Conservation (phyloP, 2,797 vertebrate genomes). For the Oophaga sylvatica region DNA sequence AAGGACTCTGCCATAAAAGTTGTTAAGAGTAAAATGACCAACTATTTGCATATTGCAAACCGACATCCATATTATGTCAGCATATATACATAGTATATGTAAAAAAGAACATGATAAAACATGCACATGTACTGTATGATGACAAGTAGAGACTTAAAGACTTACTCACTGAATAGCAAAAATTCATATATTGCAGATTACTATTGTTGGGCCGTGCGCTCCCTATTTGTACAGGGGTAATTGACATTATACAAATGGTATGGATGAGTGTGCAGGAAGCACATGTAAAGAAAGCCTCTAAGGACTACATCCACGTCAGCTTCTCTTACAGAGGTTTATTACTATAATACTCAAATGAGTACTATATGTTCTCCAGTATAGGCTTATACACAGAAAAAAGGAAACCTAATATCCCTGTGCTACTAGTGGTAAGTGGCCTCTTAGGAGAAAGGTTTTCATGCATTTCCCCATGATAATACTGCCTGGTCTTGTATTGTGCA, state of each 20-base stretch:
- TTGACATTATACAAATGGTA: background rate
- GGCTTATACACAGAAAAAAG: too few species aligned
- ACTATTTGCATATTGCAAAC: background rate
- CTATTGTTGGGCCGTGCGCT: background rate
- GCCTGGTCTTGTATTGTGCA: background rate
- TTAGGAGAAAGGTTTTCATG: too few species aligned
- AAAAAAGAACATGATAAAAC: background rate
- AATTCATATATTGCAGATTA: background rate
- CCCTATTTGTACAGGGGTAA: background rate
- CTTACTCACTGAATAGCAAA: background rate
- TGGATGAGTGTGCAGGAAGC: background rate
- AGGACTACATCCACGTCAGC: too few species aligned
- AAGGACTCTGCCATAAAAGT: background rate
- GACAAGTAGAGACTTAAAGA: background rate
- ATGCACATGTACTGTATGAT: background rate
- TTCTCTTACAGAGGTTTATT: background rate
- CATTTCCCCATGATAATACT: background rate
- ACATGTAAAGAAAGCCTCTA: background rate
- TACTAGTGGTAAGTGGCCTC: background rate
- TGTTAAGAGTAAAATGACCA: background rate
- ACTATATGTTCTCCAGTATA: background rate
- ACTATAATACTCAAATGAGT: background rate
- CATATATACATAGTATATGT: background rate
- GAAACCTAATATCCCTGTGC: too few species aligned
- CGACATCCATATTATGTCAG: too few species aligned